Conservation (phyloP, 1,140 invertebrate species). For the Myzus persicae region DNA sequence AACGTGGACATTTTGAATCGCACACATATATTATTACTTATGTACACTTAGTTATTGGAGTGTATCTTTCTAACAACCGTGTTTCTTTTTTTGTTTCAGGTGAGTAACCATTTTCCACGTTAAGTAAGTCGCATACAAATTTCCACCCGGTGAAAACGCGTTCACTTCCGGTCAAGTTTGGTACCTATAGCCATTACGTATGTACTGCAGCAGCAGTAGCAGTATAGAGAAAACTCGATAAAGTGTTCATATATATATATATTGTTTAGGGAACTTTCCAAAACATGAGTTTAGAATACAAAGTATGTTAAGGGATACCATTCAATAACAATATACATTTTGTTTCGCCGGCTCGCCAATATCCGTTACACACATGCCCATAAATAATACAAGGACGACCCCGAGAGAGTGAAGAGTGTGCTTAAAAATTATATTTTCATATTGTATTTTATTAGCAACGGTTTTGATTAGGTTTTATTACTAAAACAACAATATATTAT, state of each 20-base stretch:
- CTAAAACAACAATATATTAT: background rate
- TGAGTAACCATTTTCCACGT: background rate
- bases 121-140: conserved; percentile 41
- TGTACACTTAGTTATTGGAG: background rate
- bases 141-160: background rate
- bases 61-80: background rate
- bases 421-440: background rate
- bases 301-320: background rate
- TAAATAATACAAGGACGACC: background rate
- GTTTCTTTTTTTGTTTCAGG: conserved; percentile 40
- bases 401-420: background rate
- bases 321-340: conserved; percentile 37
- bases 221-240: conserved; percentile 14
- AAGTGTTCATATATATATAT: conserved; percentile 17
- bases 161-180: conserved; percentile 39
- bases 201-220: conserved; percentile 1
- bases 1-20: background rate
- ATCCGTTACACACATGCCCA: background rate
- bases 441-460: no score
- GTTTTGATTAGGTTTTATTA: background rate
- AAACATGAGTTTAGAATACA: conserved; percentile 36
- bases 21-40: background rate
- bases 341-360: background rate
- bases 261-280: conserved; percentile 32
- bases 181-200: background rate